phyloP scores from a whole-genome alignment of 2,113 vertebrate genomes.

The Pholis gunnellus region DNA sequence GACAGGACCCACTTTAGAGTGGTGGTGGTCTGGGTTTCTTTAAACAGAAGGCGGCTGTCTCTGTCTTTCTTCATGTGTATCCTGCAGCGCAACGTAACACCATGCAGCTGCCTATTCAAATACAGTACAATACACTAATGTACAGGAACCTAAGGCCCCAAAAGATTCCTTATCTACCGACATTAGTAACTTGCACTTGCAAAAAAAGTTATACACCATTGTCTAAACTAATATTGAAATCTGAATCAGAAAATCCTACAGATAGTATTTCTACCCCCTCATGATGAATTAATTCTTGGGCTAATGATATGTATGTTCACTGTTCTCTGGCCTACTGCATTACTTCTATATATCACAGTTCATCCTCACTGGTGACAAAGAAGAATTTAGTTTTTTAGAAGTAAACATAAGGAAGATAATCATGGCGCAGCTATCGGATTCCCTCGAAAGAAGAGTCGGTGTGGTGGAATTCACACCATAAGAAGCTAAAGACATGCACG shows the following conservation, averaged over 20 bases:
- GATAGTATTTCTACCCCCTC: not conserved
- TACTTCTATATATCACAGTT: not conserved
- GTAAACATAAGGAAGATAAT: not conserved
- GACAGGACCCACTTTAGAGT: slow-evolving; percentile 23
- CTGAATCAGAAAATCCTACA: not conserved
- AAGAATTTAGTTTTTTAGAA: not conserved
- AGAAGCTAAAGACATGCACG: not conserved
- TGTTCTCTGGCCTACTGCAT: not conserved
- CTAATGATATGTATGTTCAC: not conserved
- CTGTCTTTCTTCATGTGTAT: slow-evolving; percentile 43
- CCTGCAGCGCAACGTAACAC: slow-evolving; percentile 50
- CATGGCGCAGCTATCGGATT: not conserved
- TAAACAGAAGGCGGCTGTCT: slow-evolving; percentile 44
- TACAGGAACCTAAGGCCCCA: not conserved
- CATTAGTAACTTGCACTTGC: no score
- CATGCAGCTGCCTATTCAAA: slow-evolving; percentile 46
- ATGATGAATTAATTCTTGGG: not conserved
- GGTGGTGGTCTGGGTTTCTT: slow-evolving; percentile 44
- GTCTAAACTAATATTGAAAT: not conserved
- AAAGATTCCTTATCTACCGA: not conserved
- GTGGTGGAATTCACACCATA: slow-evolving; percentile 8
- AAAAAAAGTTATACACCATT: not conserved
- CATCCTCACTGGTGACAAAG: not conserved
- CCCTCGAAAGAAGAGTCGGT: not conserved
- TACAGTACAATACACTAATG: slow-evolving; percentile 14